A percentile compares a stretch with the other conserved stretches of the same genome.
Conservation (phyloP, 2,797 vertebrate species). For the Rachycentron canadum region DNA sequence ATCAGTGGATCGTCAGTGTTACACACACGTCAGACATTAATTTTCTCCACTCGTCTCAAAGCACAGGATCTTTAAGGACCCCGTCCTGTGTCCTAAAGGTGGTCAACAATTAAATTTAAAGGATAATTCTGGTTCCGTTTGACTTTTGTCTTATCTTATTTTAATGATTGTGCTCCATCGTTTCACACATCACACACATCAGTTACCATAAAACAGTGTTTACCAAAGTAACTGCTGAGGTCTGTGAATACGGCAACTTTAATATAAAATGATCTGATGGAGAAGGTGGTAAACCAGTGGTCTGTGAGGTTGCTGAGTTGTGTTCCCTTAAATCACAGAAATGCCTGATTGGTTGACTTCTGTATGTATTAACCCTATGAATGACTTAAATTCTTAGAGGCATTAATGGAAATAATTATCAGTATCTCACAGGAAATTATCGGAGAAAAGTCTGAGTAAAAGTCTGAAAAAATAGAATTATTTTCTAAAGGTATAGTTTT, state of each 20-base stretch:
- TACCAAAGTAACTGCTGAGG: background rate
- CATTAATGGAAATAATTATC: background rate
- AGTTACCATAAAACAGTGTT: background rate
- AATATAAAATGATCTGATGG: background rate
- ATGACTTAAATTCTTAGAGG: background rate
- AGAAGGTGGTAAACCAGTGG: background rate
- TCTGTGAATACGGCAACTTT: background rate
- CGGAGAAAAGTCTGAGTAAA: background rate
- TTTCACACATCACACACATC: background rate
- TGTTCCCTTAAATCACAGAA: background rate
- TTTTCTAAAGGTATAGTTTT: too few species aligned
- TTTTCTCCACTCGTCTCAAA: conserved; percentile 36
- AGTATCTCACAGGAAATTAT: background rate
- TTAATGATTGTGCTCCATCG: too few species aligned
- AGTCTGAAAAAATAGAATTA: too few species aligned
- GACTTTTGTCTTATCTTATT: too few species aligned
- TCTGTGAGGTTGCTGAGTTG: background rate
- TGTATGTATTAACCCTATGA: background rate
- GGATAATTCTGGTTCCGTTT: background rate
- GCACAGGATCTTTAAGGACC: background rate
- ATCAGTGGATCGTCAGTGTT: conserved; percentile 36
- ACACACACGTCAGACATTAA: background rate
- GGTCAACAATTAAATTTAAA: too few species aligned
- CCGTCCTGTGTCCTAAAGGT: background rate
- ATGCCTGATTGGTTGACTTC: background rate